Percentiles rank a stretch among this genome's conserved stretches.
Conservation (phyloP, 2,888 invertebrate genomes). For the Chorisops tibialis region DNA sequence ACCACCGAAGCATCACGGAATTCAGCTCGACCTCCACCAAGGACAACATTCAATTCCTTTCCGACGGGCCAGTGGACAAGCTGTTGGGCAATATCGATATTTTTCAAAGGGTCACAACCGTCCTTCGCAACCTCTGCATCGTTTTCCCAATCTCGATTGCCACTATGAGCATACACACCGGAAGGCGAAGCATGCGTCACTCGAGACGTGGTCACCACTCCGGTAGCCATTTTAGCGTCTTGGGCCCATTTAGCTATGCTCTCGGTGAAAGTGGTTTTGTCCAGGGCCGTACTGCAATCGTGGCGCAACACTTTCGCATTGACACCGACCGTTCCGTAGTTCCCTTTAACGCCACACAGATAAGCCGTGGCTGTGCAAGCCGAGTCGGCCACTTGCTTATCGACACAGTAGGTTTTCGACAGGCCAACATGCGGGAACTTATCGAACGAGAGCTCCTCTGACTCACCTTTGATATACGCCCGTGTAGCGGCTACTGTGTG, state of each 20-base stretch:
- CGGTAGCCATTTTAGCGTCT: constrained; percentile 53
- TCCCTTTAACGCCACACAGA: constrained; percentile 73
- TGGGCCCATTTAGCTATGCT: constrained; percentile 67
- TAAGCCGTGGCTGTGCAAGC: constrained; percentile 81
- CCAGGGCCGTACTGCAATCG: constrained; percentile 60
- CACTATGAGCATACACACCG: constrained; percentile 52
- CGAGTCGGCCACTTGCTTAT: constrained; percentile 77
- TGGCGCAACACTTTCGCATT: constrained; percentile 62
- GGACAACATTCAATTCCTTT: constrained; percentile 62
- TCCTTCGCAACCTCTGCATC: constrained; percentile 15
- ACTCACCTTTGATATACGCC: constrained; percentile 62
- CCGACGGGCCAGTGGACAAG: constrained; percentile 65
- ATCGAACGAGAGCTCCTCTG: constrained; percentile 61
- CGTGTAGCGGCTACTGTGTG: constrained; percentile 65
- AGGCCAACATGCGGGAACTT: constrained; percentile 57
- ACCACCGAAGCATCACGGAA: constrained; percentile 46
- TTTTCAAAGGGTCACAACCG: constrained; percentile 15
- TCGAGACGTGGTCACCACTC: constrained; percentile 28
- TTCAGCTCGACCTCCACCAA: constrained; percentile 47
- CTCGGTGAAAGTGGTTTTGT: constrained; percentile 57
- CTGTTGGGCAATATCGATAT: constrained; percentile 68
- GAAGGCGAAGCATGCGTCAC: constrained; percentile 30
- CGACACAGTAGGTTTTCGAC: constrained; percentile 70
- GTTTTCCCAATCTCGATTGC: constrained; percentile 57
- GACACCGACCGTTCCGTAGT: constrained; percentile 69